These are phyloP conservation scores for Xestia xanthographa DNA, from an alignment of 2,888 invertebrate genomes.

Conservation along the genomic window DNA sequence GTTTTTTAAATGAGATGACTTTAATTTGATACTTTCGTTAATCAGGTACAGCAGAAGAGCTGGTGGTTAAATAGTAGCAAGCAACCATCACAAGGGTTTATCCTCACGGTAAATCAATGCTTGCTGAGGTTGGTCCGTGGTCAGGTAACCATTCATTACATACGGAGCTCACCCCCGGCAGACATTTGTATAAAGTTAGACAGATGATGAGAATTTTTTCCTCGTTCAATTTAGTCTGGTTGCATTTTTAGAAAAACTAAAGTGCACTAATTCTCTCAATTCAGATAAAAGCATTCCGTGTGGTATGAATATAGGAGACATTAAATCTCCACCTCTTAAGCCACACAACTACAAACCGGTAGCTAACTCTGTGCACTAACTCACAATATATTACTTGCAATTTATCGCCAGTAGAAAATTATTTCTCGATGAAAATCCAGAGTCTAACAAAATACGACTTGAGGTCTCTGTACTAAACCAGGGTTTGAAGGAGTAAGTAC, in stretches of 20 bases:
- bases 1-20: neutral
- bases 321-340: conserved; percentile 33
- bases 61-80: neutral
- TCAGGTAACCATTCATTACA: too few species aligned
- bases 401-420: conserved; percentile 82
- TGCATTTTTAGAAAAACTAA: too few species aligned
- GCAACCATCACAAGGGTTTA: neutral
- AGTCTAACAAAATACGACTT: conserved; percentile 66
- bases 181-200: neutral
- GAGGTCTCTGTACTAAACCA: conserved; percentile 49
- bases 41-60: neutral
- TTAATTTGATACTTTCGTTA: neutral
- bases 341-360: conserved; percentile 75
- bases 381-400: conserved; percentile 80
- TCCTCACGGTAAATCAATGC: too few species aligned
- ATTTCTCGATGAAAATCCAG: conserved; percentile 81
- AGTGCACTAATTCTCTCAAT: too few species aligned
- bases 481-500: conserved; percentile 40
- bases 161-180: too few species aligned
- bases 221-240: too few species aligned
- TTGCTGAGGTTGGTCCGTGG: too few species aligned
- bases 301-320: too few species aligned
- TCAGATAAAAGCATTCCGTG: too few species aligned
- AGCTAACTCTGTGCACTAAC: conserved; percentile 69
- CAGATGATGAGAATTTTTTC: too few species aligned